phyloP scores from a whole-genome alignment of 2,888 invertebrate species.

The Amiota minor region DNA sequence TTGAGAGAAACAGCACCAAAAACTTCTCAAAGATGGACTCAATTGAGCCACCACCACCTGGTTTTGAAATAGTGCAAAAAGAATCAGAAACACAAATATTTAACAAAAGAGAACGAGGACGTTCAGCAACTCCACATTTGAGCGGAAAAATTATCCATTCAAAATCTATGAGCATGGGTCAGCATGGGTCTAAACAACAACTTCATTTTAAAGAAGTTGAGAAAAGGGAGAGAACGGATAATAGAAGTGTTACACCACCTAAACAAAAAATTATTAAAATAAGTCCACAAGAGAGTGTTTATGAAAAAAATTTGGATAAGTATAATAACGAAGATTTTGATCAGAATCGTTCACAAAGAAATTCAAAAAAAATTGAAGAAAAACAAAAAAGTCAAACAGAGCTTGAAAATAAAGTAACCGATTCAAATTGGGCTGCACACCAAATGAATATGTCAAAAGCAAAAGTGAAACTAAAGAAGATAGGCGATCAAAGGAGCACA shows the following conservation, averaged over 20 bases:
- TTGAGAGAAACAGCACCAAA: slow-evolving; percentile 33
- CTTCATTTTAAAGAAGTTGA: background rate
- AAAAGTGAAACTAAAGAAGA: slow-evolving; percentile 45
- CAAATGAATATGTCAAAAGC: slow-evolving; percentile 19
- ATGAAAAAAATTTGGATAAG: slow-evolving; percentile 30
- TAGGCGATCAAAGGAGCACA: slow-evolving; percentile 57
- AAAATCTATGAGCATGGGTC: background rate
- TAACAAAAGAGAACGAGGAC: background rate
- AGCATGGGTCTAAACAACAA: too few relatives aligned
- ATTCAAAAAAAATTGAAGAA: slow-evolving; percentile 52
- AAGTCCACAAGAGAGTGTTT: slow-evolving; percentile 29
- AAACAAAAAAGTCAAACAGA: slow-evolving; percentile 40
- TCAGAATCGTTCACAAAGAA: slow-evolving; percentile 24
- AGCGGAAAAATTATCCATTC: slow-evolving; percentile 39
- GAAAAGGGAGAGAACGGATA: slow-evolving; percentile 18
- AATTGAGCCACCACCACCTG: slow-evolving; percentile 64
- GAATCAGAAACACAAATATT: background rate
- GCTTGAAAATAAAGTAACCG: slow-evolving; percentile 43
- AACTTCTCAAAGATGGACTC: slow-evolving; percentile 43
- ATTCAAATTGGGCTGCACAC: background rate
- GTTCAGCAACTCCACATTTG: slow-evolving; percentile 44
- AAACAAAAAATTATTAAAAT: slow-evolving; percentile 43
- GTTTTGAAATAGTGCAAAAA: slow-evolving; percentile 56
- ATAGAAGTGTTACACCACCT: slow-evolving; percentile 53
- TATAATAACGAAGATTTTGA: background rate